Evolutionary conservation across 2,797 vertebrate species (phyloP).

Genomic region (Alca torda): DNA sequence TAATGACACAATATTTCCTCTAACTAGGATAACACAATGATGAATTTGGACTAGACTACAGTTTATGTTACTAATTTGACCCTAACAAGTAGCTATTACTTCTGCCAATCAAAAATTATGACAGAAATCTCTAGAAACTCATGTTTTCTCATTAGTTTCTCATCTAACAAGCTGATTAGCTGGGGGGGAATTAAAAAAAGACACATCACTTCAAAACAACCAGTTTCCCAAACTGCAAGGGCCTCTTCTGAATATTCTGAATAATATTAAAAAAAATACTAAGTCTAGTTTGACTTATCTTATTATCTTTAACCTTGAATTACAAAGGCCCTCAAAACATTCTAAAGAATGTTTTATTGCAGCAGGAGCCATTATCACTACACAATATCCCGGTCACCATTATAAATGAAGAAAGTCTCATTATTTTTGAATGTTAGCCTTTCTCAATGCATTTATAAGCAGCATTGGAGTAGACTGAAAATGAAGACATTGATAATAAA

Average conservation of each 20-base stretch:
- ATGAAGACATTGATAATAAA: background rate
- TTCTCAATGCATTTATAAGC: slow-evolving; percentile 17
- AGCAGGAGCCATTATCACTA: background rate
- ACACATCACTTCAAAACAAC: background rate
- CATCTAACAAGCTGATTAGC: background rate
- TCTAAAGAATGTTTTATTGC: background rate
- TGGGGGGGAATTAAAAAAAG: background rate
- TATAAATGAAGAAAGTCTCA: background rate
- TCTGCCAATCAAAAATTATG: background rate
- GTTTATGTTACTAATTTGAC: background rate
- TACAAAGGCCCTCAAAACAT: background rate
- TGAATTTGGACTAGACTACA: background rate
- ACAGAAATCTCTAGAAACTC: background rate
- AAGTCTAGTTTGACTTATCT: background rate
- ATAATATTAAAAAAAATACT: background rate
- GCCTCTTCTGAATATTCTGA: background rate
- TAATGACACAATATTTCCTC: background rate
- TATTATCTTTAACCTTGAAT: slow-evolving; percentile 29
- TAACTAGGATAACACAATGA: background rate
- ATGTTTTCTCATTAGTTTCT: background rate
- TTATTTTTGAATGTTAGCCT: slow-evolving; percentile 31
- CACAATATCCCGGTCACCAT: background rate
- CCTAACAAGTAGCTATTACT: background rate
- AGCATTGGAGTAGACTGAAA: background rate
- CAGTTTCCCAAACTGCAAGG: background rate